Evolutionary conservation across 2,113 vertebrate genomes (phyloP).

Genomic region (Corvus cornix): DNA sequence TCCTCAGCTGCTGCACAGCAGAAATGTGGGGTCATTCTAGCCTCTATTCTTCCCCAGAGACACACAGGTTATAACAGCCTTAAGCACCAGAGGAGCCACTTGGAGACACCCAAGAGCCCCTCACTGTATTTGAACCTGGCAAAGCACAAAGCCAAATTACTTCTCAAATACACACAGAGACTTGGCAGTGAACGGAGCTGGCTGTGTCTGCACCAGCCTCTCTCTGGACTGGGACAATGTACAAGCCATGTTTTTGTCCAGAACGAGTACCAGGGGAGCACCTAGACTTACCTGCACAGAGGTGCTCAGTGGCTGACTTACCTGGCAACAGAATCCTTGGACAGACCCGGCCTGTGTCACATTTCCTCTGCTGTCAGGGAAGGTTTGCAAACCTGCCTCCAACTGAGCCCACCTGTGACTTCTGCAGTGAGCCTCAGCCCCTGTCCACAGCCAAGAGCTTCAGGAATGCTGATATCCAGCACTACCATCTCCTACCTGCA

Average conservation of each 20-base stretch:
- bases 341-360: fast-evolving
- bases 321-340: neutral
- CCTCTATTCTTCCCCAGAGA: neutral
- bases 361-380: neutral
- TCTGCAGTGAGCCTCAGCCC: neutral
- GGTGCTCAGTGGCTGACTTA: neutral
- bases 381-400: neutral
- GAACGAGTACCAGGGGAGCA: neutral
- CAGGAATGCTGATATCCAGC: neutral
- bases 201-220: neutral
- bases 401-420: neutral
- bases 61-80: fast-evolving
- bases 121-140: neutral
- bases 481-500: neutral
- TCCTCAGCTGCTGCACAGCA: neutral
- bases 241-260: fast-evolving
- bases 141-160: neutral
- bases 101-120: neutral
- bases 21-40: neutral
- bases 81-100: neutral
- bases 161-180: neutral
- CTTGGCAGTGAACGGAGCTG: neutral
- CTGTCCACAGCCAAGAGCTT: neutral
- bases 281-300: neutral
- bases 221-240: neutral